Percentiles rank a stretch among this genome's conserved stretches.
These are phyloP conservation scores for Nephrotoma flavescens DNA, from an alignment of 2,888 invertebrate genomes.

Conservation along the genomic window DNA sequence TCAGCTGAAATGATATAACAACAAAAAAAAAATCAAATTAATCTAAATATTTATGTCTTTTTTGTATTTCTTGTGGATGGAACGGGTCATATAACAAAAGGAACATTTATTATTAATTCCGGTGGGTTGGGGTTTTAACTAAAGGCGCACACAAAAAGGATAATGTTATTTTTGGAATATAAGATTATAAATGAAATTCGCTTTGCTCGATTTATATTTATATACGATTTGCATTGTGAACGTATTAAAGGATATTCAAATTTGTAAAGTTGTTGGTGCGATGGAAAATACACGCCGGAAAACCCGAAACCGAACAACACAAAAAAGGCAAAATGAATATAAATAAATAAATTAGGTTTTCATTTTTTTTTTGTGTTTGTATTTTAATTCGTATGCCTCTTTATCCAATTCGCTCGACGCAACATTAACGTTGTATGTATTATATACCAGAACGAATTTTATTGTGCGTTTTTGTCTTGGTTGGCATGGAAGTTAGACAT, in stretches of 20 bases:
- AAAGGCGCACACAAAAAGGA: not conserved
- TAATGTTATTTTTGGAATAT: not conserved
- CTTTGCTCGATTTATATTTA: not conserved
- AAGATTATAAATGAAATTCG: not conserved
- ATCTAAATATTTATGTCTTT: not conserved
- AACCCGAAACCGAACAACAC: not conserved
- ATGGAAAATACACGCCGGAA: not conserved
- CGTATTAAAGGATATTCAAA: not conserved
- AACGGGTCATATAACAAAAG: not conserved
- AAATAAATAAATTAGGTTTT: not conserved
- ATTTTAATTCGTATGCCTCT: not conserved
- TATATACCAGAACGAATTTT: not conserved
- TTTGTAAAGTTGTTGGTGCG: not conserved
- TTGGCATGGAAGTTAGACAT: not conserved
- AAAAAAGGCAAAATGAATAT: not conserved
- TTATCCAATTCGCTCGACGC: not conserved
- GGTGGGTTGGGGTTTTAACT: not conserved
- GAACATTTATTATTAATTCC: not conserved
- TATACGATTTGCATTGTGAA: not conserved
- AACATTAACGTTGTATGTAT: no score
- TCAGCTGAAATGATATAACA: conserved; percentile 51
- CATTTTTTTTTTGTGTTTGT: not conserved
- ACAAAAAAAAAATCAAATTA: not conserved
- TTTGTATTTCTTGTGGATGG: not conserved
- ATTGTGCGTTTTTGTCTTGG: not conserved